A percentile compares a stretch with the other conserved stretches of the same genome.
These are phyloP conservation scores for Eptesicus fuscus DNA, from an alignment of 2,113 vertebrate genomes.

Conservation along the genomic window DNA sequence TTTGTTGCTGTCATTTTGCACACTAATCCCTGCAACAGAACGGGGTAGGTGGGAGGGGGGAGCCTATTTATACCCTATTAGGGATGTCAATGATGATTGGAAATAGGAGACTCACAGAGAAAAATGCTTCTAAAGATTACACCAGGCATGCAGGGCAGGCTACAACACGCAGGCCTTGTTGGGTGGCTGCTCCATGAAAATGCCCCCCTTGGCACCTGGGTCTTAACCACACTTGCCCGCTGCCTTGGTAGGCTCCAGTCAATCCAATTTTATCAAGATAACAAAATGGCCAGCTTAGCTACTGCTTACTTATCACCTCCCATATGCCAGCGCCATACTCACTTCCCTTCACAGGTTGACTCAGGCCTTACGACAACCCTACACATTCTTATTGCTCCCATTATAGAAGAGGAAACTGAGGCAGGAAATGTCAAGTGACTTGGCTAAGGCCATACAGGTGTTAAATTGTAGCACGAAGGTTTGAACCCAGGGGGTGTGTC, in stretches of 20 bases:
- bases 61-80: not conserved
- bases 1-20: not conserved
- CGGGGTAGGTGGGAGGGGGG: not conserved
- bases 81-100: too few species aligned
- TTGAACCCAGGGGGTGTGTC: not conserved
- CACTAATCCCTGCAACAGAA: not conserved
- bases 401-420: not conserved
- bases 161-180: rapidly evolving
- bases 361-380: not conserved
- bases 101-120: not conserved
- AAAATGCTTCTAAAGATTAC: not conserved
- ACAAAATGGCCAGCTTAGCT: not conserved
- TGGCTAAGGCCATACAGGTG: not conserved
- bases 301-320: not conserved
- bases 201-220: rapidly evolving
- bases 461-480: not conserved
- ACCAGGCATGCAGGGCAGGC: not conserved
- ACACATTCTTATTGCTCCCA: rapidly evolving
- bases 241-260: not conserved
- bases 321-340: rapidly evolving
- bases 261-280: not conserved
- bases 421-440: not conserved
- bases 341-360: rapidly evolving
- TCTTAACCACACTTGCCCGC: not conserved
- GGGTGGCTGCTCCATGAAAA: not conserved